phyloP scores from a whole-genome alignment of 2,888 invertebrate species.

The Cynaeus angustus region DNA sequence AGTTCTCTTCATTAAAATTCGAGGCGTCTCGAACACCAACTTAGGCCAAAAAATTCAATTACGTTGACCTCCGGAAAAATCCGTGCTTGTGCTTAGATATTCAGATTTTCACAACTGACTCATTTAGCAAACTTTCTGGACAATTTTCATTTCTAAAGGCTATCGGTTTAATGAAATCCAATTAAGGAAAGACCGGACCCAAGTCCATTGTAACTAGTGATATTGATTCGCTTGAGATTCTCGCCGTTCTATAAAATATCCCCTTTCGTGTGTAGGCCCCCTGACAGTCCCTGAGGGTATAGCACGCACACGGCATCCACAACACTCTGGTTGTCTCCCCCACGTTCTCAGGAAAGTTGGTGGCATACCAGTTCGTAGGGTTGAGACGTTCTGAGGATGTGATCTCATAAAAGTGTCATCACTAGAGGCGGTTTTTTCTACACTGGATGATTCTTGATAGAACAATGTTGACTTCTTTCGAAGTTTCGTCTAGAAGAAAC shows the following conservation, averaged over 20 bases:
- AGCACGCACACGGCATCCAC: slow-evolving; percentile 58
- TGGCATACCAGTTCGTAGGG: neutral
- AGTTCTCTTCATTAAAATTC: too few species aligned
- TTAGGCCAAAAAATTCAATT: slow-evolving; percentile 16
- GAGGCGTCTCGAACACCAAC: too few species aligned
- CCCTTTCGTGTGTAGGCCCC: slow-evolving; percentile 51
- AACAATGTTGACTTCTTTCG: slow-evolving; percentile 1
- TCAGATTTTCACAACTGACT: slow-evolving; percentile 20
- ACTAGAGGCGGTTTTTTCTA: slow-evolving; percentile 4
- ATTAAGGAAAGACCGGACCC: slow-evolving; percentile 54
- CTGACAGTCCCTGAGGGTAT: slow-evolving; percentile 52
- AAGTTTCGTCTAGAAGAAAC: neutral
- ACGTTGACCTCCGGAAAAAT: neutral
- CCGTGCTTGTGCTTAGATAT: slow-evolving; percentile 11
- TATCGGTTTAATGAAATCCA: slow-evolving; percentile 57
- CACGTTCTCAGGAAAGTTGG: slow-evolving; percentile 11
- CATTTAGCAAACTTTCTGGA: slow-evolving; percentile 47
- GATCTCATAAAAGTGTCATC: slow-evolving; percentile 12
- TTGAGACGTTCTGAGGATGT: neutral
- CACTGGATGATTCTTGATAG: slow-evolving; percentile 2
- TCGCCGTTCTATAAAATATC: slow-evolving; percentile 52
- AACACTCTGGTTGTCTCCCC: slow-evolving; percentile 47
- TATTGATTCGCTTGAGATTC: slow-evolving; percentile 57
- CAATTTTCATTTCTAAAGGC: slow-evolving; percentile 55
- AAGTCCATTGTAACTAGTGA: slow-evolving; percentile 57